A percentile compares a stretch with the other conserved stretches of the same genome.
Conservation (phyloP, 2,797 vertebrate species). For the Sitta carolinensis region DNA sequence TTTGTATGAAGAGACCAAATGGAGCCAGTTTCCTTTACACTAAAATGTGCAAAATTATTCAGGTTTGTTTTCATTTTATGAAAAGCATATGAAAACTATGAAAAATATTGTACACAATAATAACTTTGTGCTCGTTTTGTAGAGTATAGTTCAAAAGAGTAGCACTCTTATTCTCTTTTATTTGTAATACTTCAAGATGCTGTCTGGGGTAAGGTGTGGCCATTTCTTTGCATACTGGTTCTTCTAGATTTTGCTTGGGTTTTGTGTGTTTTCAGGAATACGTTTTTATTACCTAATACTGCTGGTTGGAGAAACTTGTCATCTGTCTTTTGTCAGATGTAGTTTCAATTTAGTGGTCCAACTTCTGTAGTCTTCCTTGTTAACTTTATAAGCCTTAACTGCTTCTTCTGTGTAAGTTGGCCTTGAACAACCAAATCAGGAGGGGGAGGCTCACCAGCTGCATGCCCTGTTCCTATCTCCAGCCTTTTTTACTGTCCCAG, state of each 20-base stretch:
- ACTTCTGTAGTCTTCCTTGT: neutral
- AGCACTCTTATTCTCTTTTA: neutral
- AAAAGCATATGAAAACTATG: neutral
- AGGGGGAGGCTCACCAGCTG: neutral
- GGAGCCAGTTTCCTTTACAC: neutral
- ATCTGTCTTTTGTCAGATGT: neutral
- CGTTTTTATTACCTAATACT: neutral
- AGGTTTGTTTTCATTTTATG: conserved; percentile 9
- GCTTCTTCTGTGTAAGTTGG: neutral
- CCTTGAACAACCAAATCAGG: neutral
- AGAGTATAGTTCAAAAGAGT: neutral
- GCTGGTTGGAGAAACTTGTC: neutral
- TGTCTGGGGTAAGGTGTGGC: neutral
- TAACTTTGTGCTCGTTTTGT: neutral
- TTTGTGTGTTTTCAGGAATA: neutral
- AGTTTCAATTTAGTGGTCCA: neutral
- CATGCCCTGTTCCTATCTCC: neutral
- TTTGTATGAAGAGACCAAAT: neutral
- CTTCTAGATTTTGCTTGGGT: neutral
- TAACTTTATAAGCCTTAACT: neutral
- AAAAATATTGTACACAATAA: neutral
- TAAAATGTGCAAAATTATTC: neutral
- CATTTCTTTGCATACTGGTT: neutral
- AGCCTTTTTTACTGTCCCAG: neutral
- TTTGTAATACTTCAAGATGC: neutral